A percentile compares a stretch with the other conserved stretches of the same genome.
Evolutionary conservation across 2,888 invertebrate genomes (phyloP).

Genomic region (Eilema caniola): DNA sequence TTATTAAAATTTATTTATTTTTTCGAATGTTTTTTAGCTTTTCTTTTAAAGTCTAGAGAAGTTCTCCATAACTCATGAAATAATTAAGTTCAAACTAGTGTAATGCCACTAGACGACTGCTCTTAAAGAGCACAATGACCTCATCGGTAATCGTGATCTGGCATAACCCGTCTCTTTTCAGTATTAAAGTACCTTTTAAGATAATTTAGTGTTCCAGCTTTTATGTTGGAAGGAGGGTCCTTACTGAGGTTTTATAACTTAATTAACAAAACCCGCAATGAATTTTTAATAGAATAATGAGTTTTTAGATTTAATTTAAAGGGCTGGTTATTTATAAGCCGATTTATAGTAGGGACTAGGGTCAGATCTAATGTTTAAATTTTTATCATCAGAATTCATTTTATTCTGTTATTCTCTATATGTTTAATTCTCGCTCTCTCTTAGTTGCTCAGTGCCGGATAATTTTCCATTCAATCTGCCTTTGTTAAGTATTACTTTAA

Average conservation of each 20-base stretch:
- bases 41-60: no score
- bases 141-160: neutral
- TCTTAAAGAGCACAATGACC: neutral
- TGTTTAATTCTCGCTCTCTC: no score
- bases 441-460: no score
- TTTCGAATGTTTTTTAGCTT: no score
- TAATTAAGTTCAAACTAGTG: neutral
- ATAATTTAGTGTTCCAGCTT: neutral
- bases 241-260: neutral
- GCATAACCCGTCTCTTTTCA: neutral
- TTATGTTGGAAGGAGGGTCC: neutral
- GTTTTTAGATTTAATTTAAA: neutral
- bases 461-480: no score
- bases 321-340: neutral
- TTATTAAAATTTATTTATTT: no score
- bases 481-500: no score
- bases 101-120: neutral
- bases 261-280: slow-evolving; percentile 19
- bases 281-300: slow-evolving; percentile 4
- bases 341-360: neutral
- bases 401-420: neutral
- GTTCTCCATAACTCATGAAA: no score
- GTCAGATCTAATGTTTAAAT: neutral
- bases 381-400: neutral
- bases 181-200: neutral